Evolutionary conservation across 2,888 invertebrate genomes (phyloP).

Genomic region (Andrena trimmerana): DNA sequence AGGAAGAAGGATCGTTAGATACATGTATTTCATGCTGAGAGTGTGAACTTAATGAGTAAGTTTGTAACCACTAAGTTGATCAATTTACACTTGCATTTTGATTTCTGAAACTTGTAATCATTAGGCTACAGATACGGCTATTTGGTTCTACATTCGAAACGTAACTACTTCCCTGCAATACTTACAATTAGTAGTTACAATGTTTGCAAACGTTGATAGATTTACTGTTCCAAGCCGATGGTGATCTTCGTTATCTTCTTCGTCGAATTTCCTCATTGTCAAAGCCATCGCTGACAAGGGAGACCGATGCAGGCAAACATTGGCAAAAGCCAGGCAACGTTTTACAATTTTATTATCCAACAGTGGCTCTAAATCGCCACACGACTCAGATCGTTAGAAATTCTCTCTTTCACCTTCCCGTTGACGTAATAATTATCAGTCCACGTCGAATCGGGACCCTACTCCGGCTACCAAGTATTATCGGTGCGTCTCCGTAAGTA

Average conservation of each 20-base stretch:
- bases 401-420: background rate
- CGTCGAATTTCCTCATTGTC: background rate
- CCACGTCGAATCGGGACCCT: background rate
- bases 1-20: background rate
- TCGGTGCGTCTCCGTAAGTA: slow-evolving; percentile 27
- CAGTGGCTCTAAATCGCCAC: background rate
- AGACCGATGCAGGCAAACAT: background rate
- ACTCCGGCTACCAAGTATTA: slow-evolving; percentile 2
- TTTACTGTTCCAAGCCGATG: background rate
- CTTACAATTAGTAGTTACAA: background rate
- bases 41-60: too few relatives aligned
- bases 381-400: background rate
- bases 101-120: background rate
- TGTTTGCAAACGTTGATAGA: background rate
- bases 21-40: too few relatives aligned
- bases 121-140: background rate
- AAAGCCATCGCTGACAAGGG: background rate
- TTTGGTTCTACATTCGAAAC: background rate
- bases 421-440: background rate
- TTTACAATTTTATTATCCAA: background rate
- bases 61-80: too few relatives aligned
- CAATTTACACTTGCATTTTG: background rate
- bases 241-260: background rate
- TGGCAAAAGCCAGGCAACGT: background rate
- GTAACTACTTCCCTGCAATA: background rate